phyloP scores from a whole-genome alignment of 2,797 vertebrate genomes.

The Arrhamphus sclerolepis region DNA sequence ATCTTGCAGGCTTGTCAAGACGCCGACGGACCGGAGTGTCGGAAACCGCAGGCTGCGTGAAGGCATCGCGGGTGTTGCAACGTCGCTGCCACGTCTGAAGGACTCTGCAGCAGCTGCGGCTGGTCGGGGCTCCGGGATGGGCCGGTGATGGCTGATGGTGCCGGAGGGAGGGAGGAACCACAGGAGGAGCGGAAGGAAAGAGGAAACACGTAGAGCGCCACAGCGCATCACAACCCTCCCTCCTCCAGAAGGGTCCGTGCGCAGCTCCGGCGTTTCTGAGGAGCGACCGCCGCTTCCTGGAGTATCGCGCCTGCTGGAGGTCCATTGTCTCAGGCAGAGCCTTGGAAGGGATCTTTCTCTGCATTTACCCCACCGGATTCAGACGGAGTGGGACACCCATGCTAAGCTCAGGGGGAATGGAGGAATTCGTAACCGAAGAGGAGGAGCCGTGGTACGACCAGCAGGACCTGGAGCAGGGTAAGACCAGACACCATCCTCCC shows the following conservation, averaged over 20 bases:
- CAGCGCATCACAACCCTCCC: slow-evolving; percentile 8
- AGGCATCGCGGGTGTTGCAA: slow-evolving; percentile 52
- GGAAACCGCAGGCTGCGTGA: slow-evolving; percentile 19
- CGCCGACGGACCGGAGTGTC: background rate
- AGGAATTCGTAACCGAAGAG: slow-evolving; percentile 91
- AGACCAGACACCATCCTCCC: slow-evolving; percentile 41
- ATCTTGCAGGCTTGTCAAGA: no score
- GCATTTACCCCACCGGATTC: slow-evolving; percentile 4
- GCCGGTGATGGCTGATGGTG: slow-evolving; percentile 31
- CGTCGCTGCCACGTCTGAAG: slow-evolving; percentile 73
- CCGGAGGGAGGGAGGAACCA: slow-evolving; percentile 42
- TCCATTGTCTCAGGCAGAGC: slow-evolving; percentile 47
- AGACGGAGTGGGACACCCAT: slow-evolving; percentile 45
- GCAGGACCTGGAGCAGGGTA: slow-evolving; percentile 95
- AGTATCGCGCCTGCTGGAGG: slow-evolving; percentile 21
- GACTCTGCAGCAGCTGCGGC: slow-evolving; percentile 18
- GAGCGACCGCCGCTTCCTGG: slow-evolving; percentile 19
- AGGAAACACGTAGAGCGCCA: slow-evolving; percentile 50
- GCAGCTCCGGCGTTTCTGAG: slow-evolving; percentile 24
- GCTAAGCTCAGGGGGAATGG: slow-evolving; percentile 88
- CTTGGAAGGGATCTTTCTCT: slow-evolving; percentile 2
- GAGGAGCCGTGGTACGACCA: slow-evolving; percentile 96
- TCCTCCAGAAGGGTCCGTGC: background rate
- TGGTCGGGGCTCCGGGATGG: slow-evolving; percentile 52
- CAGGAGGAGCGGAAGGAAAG: slow-evolving; percentile 44